Percentiles rank a stretch among this genome's conserved stretches.
Conservation (phyloP, 2,113 vertebrate genomes). For the Rhombomys opimus region DNA sequence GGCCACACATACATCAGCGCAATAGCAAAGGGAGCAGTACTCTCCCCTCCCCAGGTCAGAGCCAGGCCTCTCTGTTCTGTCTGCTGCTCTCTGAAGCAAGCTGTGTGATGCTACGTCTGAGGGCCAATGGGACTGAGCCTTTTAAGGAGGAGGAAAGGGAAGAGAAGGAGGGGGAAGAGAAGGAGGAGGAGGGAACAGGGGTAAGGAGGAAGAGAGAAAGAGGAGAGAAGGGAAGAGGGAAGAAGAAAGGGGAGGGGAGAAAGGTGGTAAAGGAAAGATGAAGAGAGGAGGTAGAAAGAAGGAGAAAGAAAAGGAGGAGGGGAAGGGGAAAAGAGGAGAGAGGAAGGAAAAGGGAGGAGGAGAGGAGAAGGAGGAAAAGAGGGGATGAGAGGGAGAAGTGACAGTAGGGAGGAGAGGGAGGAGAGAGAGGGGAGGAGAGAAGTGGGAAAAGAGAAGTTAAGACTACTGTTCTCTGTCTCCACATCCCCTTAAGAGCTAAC, state of each 20-base stretch:
- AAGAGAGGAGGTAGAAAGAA: too few species aligned
- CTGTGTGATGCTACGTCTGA: background rate
- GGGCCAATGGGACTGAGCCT: background rate
- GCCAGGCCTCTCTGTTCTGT: background rate
- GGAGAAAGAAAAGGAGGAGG: fast-evolving
- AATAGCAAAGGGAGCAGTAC: background rate
- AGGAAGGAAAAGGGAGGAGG: background rate
- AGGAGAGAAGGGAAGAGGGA: too few species aligned
- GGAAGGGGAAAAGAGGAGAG: background rate
- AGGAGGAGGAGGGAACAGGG: too few species aligned
- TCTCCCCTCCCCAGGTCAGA: background rate
- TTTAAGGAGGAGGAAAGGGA: background rate
- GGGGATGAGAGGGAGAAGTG: fast-evolving
- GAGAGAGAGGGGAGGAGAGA: background rate
- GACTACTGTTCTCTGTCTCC: background rate
- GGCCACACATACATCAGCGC: slow-evolving; percentile 32
- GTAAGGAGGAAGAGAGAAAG: background rate
- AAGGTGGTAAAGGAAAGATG: background rate
- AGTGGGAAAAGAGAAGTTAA: background rate
- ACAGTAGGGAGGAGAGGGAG: fast-evolving
- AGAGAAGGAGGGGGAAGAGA: background rate
- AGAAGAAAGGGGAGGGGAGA: background rate
- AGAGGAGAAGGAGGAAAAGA: too few species aligned
- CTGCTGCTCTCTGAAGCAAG: background rate
- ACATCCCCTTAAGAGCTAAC: background rate